phyloP scores from a whole-genome alignment of 2,888 invertebrate species.

The Lithophane leautieri region DNA sequence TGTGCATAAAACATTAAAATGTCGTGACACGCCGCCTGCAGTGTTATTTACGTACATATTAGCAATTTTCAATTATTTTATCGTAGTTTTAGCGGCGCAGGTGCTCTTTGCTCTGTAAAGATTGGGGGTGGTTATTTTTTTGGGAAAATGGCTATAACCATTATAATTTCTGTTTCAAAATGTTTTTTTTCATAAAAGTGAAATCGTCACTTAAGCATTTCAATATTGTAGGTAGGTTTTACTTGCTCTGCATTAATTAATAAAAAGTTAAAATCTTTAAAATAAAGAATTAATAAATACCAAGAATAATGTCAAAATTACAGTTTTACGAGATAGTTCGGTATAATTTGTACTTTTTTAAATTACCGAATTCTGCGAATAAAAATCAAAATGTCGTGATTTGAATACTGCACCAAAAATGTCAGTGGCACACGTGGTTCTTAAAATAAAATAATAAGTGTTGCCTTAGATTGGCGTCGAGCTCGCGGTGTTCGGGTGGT shows the following conservation, averaged over 20 bases:
- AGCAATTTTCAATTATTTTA: slow-evolving; percentile 85
- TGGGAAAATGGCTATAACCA: background rate
- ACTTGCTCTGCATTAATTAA: too few relatives aligned
- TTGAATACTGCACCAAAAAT: slow-evolving; percentile 44
- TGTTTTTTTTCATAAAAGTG: background rate
- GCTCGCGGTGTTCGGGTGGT: slow-evolving; percentile 68
- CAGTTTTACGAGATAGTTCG: background rate
- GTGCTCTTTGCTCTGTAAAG: slow-evolving; percentile 54
- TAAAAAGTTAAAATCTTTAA: too few relatives aligned
- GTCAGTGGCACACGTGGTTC: slow-evolving; percentile 55
- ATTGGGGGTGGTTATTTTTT: background rate
- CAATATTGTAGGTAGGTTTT: too few relatives aligned
- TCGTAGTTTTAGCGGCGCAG: slow-evolving; percentile 70
- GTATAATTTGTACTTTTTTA: background rate
- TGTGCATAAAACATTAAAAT: slow-evolving; percentile 88
- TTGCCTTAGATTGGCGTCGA: slow-evolving; percentile 62
- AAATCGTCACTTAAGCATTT: background rate
- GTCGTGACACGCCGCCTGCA: slow-evolving; percentile 80
- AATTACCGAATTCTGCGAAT: background rate
- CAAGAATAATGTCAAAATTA: background rate
- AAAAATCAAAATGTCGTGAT: slow-evolving; percentile 8
- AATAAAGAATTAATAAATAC: too few relatives aligned
- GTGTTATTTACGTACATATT: slow-evolving; percentile 84
- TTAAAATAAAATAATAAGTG: slow-evolving; percentile 75
- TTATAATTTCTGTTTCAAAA: background rate